These are phyloP conservation scores for Zygaena filipendulae DNA, from an alignment of 2,888 invertebrate genomes.

Conservation along the genomic window DNA sequence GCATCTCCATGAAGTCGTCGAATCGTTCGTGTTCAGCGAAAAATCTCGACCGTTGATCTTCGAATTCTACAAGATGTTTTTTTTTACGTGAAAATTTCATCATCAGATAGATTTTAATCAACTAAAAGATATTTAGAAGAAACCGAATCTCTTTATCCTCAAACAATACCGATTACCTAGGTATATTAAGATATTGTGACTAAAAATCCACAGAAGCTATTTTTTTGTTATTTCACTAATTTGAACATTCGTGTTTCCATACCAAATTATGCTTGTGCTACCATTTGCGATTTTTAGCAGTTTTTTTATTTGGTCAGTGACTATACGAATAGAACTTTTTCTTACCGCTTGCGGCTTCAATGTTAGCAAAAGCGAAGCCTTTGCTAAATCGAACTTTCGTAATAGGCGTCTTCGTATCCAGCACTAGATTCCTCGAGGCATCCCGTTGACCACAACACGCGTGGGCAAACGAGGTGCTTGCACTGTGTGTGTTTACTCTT, in stretches of 20 bases:
- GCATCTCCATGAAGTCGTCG: constrained; percentile 88
- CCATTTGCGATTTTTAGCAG: too few relatives aligned
- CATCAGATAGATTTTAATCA: too few relatives aligned
- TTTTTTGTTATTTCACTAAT: too few relatives aligned
- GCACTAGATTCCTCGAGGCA: constrained; percentile 75
- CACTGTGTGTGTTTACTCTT: constrained; percentile 81
- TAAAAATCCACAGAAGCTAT: too few relatives aligned
- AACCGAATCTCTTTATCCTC: too few relatives aligned
- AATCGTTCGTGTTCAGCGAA: constrained; percentile 82
- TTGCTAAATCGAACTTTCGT: constrained; percentile 83
- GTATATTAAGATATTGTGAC: too few relatives aligned
- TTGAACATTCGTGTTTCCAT: too few relatives aligned
- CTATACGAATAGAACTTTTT: too few relatives aligned
- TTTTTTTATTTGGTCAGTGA: too few relatives aligned
- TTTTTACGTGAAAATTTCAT: constrained; percentile 4
- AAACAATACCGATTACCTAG: too few relatives aligned
- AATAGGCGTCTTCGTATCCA: constrained; percentile 75
- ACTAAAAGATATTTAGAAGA: too few relatives aligned
- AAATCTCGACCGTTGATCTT: constrained; percentile 82
- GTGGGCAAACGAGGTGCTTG: constrained; percentile 81
- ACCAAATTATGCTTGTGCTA: too few relatives aligned
- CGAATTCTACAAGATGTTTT: constrained; percentile 68
- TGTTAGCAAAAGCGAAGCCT: constrained; percentile 83
- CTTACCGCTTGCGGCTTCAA: constrained; percentile 75
- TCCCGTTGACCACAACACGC: constrained; percentile 81